These are phyloP conservation scores for Brienomyrus brachyistius DNA, from an alignment of 2,113 vertebrate genomes.

Conservation along the genomic window DNA sequence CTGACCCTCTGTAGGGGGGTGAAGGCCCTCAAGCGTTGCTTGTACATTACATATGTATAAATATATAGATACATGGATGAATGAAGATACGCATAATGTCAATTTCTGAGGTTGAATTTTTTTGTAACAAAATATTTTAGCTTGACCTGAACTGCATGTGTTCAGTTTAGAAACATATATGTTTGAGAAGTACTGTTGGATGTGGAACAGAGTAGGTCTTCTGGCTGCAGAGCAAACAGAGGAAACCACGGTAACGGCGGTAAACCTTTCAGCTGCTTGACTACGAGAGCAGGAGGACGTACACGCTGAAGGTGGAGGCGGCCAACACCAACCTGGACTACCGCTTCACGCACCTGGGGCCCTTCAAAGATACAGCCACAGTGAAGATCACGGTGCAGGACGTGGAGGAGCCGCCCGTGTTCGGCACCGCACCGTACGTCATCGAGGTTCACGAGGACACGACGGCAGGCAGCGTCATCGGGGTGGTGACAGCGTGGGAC, in stretches of 20 bases:
- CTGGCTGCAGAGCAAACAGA: neutral
- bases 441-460: slow-evolving; percentile 91
- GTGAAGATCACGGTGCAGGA: slow-evolving; percentile 85
- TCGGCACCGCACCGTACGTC: slow-evolving; percentile 75
- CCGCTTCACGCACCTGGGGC: slow-evolving; percentile 75
- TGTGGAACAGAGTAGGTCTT: neutral
- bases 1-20: neutral
- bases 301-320: slow-evolving; percentile 83
- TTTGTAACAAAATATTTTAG: neutral
- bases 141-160: neutral
- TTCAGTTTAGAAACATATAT: neutral
- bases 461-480: slow-evolving; percentile 79
- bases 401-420: slow-evolving; percentile 81
- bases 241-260: neutral
- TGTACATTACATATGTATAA: neutral
- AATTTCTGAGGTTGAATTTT: neutral
- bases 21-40: neutral
- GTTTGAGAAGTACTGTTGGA: neutral
- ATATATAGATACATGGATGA: neutral
- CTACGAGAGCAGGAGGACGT: slow-evolving; percentile 82
- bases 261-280: slow-evolving; percentile 70
- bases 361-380: slow-evolving; percentile 83
- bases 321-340: slow-evolving; percentile 79
- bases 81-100: neutral
- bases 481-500: slow-evolving; percentile 81